Base-by-base conservation (phyloP, 2,797 vertebrate genomes). In the Heliangelus exortis region DNA sequence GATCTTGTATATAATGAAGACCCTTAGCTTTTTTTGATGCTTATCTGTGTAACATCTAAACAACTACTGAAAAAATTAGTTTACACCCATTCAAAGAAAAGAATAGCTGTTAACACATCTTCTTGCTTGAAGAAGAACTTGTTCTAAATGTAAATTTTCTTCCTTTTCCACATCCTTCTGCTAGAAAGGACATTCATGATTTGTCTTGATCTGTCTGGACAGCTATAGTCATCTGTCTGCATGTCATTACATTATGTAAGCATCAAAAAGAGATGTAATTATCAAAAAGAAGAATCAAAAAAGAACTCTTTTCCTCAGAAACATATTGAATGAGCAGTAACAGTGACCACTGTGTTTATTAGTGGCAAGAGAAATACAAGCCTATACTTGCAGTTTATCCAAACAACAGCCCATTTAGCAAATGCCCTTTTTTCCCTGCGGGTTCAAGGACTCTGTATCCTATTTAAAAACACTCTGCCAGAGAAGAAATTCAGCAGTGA, bases 401-500 rank as follows among this genome's bases (percentile, higher is more conserved):
- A 68, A 85, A 69, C 21, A 83, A 57, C 33, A 79, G 26, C 4
- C 16, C 33, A 72, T 79, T 92, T 72, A 78, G 19, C 16, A 85
- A 95, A 89, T 58, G 51, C 3, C 8, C 6, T 62, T 75, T 82
- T 57, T 54, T 50, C 21, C 62, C 59, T 33, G 28, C 29, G 41
- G 59, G 23, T 79, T 23, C 18, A 89, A 84, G 22, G 51, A 31
- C 62, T 78, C 19, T 57, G 25, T 12, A 51, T 89, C n/a, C 41
- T n/a, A 47, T 47, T 71, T 58, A 61, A 82, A 87, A 87, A 53
- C 7, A 77, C 58, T 85, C 11, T 18, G 72, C 53, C 36, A 82
- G 47, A 89, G 75, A 84, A 84, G 23, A 95, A 88, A 95, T 66
- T 47, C 21, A 86, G 33, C 51, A 95, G 41, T 76, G 18, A 92